Evolutionary conservation across 2,113 vertebrate genomes (phyloP).

Genomic region (Vombatus ursinus): DNA sequence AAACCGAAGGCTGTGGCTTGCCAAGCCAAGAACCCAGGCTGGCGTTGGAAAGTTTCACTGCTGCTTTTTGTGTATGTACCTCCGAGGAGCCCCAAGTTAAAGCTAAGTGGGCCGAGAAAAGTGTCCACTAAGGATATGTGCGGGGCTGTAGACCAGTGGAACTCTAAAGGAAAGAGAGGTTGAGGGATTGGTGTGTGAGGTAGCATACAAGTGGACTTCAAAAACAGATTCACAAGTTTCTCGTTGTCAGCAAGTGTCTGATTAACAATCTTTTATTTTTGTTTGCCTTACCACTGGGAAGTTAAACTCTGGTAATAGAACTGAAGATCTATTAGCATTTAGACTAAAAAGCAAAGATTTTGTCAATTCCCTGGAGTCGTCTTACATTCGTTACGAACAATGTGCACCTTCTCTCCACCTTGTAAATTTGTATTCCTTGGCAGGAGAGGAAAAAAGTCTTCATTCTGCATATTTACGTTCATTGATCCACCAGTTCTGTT

Average conservation of each 20-base stretch:
- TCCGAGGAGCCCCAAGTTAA: not conserved
- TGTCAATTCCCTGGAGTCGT: conserved; percentile 74
- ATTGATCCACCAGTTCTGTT: conserved; percentile 20
- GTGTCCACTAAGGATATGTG: conserved; percentile 28
- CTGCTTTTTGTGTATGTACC: not conserved
- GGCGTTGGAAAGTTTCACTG: conserved; percentile 62
- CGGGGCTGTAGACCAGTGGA: not conserved
- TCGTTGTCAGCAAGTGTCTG: conserved; percentile 36
- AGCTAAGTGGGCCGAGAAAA: not conserved
- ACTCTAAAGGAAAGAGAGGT: not conserved
- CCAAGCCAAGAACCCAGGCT: not conserved
- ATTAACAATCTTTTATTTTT: conserved; percentile 61
- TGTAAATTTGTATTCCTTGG: conserved; percentile 68
- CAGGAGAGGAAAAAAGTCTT: conserved; percentile 51
- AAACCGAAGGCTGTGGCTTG: conserved; percentile 31
- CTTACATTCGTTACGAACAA: conserved; percentile 73
- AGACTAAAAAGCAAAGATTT: conserved; percentile 76
- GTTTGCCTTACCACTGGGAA: conserved; percentile 77
- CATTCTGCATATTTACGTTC: conserved; percentile 58
- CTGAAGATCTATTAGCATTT: conserved; percentile 76
- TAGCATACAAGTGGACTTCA: not conserved
- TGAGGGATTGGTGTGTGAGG: not conserved
- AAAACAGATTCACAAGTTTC: not conserved
- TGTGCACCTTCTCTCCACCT: conserved; percentile 67
- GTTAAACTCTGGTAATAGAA: conserved; percentile 69